Percentiles rank a stretch among this genome's conserved stretches.
These are phyloP conservation scores for Calameuta pallipes DNA, from an alignment of 2,888 invertebrate genomes.

Conservation along the genomic window DNA sequence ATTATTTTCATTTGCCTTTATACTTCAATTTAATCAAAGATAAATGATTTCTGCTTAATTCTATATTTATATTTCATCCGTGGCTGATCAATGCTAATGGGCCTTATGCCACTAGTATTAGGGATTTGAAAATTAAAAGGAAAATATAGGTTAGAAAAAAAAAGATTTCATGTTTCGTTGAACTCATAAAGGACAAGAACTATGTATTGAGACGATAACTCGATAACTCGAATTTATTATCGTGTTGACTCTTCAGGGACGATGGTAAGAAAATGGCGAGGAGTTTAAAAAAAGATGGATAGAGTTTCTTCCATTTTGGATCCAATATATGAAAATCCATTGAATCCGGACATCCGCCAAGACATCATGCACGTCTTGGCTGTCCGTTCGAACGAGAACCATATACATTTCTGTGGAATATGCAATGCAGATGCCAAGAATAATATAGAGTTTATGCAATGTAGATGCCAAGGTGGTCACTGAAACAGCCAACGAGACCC, in stretches of 20 bases:
- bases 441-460: slow-evolving; percentile 5
- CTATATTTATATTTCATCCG: neutral
- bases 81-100: neutral
- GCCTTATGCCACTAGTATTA: neutral
- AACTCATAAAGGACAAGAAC: neutral
- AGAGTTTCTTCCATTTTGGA: neutral
- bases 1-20: neutral
- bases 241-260: neutral
- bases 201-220: neutral
- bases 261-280: neutral
- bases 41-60: neutral
- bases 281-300: neutral
- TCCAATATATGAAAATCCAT: neutral
- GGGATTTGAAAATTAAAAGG: neutral
- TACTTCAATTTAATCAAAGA: neutral
- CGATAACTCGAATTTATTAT: neutral
- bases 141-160: neutral
- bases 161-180: neutral
- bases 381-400: neutral
- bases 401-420: slow-evolving; percentile 1
- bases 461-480: slow-evolving; percentile 5
- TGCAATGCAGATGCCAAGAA: slow-evolving; percentile 5
- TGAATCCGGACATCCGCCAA: neutral
- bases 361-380: slow-evolving; percentile 5
- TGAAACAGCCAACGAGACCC: neutral